Conservation (phyloP, 2,888 invertebrate genomes). For the Sicus ferrugineus region DNA sequence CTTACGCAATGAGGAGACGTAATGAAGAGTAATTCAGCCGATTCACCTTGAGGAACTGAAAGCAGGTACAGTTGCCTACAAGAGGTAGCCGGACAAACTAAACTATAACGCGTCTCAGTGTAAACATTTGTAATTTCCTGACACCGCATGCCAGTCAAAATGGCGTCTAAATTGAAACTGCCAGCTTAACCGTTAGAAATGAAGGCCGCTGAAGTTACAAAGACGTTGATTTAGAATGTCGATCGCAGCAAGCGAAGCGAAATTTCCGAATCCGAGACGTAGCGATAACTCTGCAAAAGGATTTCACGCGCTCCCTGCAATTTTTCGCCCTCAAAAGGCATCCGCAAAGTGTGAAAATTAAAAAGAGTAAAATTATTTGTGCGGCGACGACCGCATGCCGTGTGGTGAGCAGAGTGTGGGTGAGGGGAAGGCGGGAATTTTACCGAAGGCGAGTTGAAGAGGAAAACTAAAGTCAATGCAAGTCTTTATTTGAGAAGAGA, state of each 20-base stretch:
- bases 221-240: too few relatives aligned
- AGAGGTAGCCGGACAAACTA: background rate
- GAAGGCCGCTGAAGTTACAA: background rate
- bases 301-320: slow-evolving; percentile 19
- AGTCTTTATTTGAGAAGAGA: background rate
- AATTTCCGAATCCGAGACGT: background rate
- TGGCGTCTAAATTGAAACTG: background rate
- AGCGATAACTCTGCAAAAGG: slow-evolving; percentile 19
- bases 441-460: background rate
- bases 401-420: background rate
- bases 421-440: background rate
- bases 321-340: slow-evolving; percentile 13
- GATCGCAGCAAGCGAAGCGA: background rate
- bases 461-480: background rate
- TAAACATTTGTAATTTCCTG: background rate
- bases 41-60: background rate
- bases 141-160: too few relatives aligned
- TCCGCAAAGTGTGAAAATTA: background rate
- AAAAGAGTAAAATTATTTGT: slow-evolving; percentile 18
- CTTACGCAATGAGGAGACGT: background rate
- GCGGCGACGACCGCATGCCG: slow-evolving; percentile 18
- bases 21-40: background rate
- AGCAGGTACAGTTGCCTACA: background rate
- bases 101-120: background rate
- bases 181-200: background rate